Evolutionary conservation across 2,888 invertebrate genomes (phyloP), one percentile per base, ranked within the genome.

Genomic region (Pyrochroa serraticornis): DNA sequence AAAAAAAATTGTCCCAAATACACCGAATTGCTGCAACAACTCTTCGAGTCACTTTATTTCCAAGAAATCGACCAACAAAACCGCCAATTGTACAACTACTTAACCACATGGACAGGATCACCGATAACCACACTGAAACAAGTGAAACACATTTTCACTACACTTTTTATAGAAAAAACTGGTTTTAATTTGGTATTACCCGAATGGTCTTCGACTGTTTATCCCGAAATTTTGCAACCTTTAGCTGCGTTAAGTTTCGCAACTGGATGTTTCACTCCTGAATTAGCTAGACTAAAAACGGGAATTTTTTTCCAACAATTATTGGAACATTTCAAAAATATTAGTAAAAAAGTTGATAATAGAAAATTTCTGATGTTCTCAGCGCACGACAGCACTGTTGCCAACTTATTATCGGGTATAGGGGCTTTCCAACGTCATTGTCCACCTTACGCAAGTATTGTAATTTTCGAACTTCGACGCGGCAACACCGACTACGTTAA

Each of bases 321-420:
- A 47, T 75, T 88, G 0, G 66, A 82, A 0, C 83, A 89, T 54
- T 88, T 93, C 80, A 70, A 76, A 0, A 73, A 81, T 0, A 61
- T 61, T 9, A 58, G 61, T 12, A 38, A 1, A n/a, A 7, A 46
- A 64, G 1, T 55, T 58, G 31, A 48, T 54, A n/a, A n/a, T 3
- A 81, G 85, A 12, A 89, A 87, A 64, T 63, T 93, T 36, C 84
- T 86, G 71, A 82, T 93, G 45, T 92, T 90, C 71, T 92, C 92
- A 59, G 92, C 82, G 0, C 95, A 95, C 70, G 95, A 95, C 74
- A 84, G 88, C 0, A 94, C 91, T 0, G 79, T 95, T 8, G 90
- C 89, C 0, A 89, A 85, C 70, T 69, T 94, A 32, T 80, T 95
- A 1, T 88, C 88, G 74, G 83, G 89, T 0, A 77, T 95, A 13